These are phyloP conservation scores for Neomicropteryx cornuta DNA, from an alignment of 1,140 invertebrate genomes.

Conservation along the genomic window DNA sequence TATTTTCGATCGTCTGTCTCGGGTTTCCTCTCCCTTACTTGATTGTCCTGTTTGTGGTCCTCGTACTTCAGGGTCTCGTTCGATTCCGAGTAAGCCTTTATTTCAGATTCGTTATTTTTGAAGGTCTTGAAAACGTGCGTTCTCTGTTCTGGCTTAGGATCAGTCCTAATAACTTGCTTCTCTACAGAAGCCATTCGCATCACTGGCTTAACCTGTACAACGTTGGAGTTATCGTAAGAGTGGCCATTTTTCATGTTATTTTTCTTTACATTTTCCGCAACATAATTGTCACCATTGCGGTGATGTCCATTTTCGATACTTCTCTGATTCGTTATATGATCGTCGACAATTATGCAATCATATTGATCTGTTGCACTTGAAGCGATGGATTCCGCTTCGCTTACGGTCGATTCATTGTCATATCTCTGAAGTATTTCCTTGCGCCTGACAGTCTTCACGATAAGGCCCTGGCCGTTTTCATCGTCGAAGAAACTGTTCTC, in stretches of 20 bases:
- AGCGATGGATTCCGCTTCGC: slow-evolving; percentile 47
- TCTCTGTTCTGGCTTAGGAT: slow-evolving; percentile 11
- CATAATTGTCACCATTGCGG: too few species aligned
- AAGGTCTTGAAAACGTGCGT: slow-evolving; percentile 36
- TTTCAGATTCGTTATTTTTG: slow-evolving; percentile 37
- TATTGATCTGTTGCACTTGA: slow-evolving; percentile 58
- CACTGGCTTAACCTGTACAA: slow-evolving; percentile 36
- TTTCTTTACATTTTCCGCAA: too few species aligned
- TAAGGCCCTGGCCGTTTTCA: slow-evolving; percentile 45
- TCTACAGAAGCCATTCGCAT: slow-evolving; percentile 31
- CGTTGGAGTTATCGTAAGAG: too few species aligned
- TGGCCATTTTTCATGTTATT: too few species aligned
- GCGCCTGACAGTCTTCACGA: slow-evolving; percentile 54
- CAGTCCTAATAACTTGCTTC: too few species aligned
- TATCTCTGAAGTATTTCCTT: slow-evolving; percentile 58
- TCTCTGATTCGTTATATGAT: slow-evolving; percentile 52
- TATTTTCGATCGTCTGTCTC: slow-evolving; percentile 37
- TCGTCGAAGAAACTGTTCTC: slow-evolving; percentile 50
- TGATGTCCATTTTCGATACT: slow-evolving; percentile 38
- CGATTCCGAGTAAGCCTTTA: slow-evolving; percentile 39
- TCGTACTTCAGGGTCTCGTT: slow-evolving; percentile 36
- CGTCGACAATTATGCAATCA: slow-evolving; percentile 62
- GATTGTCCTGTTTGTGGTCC: slow-evolving; percentile 27
- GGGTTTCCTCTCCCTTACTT: slow-evolving; percentile 31
- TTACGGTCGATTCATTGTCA: slow-evolving; percentile 45